Base-by-base conservation (phyloP, 2,888 invertebrate genomes). In the Minunthozetes semirufus region DNA sequence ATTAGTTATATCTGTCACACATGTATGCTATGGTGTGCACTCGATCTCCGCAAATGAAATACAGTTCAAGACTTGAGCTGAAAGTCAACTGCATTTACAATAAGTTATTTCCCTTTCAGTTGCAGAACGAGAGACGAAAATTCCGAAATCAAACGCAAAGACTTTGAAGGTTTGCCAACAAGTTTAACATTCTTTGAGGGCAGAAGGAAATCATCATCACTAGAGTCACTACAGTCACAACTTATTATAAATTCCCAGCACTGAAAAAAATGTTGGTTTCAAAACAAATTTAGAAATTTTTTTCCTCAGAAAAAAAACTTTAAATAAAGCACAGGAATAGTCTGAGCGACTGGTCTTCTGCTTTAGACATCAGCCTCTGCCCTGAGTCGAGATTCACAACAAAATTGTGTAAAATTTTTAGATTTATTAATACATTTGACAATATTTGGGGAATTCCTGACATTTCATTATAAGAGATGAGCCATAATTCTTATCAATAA, bases 131-230 rank as follows among this genome's bases (percentile, higher is more conserved):
- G 15, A 63, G 61, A 25, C 15, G 5, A 63, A 61, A 29, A 22
- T 11, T 22, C 56, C 19, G n/a, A 56, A 56, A 56, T 33, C 27
- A 63, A 63, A 63, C n/a, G 33, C 29, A 29, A 63, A 63, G 61
- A 29, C 61, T 63, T 63, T 63, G 61, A 63, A 63, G 61, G 61
- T 63, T 63, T 63, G 61, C 61, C 61, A 63, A 63, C 61, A 29
- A 63, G 61, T 63, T 63, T 63, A 33, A 29, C 29, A 63, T 63
- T 63, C 29, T 63, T 63, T 63, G 25, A 11, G 61, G 61, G 61
- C 61, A 63, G 61, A 63, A 63, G 27, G 61, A 29, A 63, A 63
- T 33, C 6, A 63, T 63, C 25, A 56, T 48, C 29, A 63, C 33
- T 33, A 33, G 4, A 33, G 33, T 33, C 33, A 33, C 33, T 33